phyloP scores from a whole-genome alignment of 2,888 invertebrate genomes.

The Eudasyphora cyanicolor region DNA sequence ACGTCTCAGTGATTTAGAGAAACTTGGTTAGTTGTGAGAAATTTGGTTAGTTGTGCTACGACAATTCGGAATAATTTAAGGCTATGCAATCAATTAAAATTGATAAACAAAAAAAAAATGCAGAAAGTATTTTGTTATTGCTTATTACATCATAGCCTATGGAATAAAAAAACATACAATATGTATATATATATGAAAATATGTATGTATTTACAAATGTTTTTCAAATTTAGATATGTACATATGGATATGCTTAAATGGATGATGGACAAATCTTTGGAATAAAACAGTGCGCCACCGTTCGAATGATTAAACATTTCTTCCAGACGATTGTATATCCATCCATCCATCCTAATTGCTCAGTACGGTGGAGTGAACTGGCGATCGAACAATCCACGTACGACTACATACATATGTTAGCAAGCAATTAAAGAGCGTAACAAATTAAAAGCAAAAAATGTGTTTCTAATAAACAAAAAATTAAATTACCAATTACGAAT shows the following conservation, averaged over 20 bases:
- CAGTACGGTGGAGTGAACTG: too few species aligned
- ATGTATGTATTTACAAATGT: not conserved
- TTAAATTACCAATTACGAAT: conserved; percentile 44
- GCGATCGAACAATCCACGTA: not conserved
- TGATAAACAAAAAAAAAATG: not conserved
- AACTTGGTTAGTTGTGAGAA: too few species aligned
- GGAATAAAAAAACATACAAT: not conserved
- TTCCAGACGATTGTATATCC: too few species aligned
- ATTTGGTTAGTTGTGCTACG: not conserved
- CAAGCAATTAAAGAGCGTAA: conserved; percentile 54
- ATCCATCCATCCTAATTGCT: conserved; percentile 33
- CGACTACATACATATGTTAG: conserved; percentile 1
- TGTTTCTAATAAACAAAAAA: conserved; percentile 42
- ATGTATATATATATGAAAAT: not conserved
- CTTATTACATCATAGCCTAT: not conserved
- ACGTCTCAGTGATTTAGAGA: too few species aligned
- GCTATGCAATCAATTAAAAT: not conserved
- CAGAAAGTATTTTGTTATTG: not conserved
- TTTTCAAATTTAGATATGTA: not conserved
- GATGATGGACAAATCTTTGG: not conserved
- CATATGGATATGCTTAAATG: not conserved
- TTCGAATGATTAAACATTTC: conserved; percentile 20
- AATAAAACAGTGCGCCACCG: not conserved
- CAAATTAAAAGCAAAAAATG: conserved; percentile 51
- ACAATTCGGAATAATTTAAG: not conserved